A percentile compares a stretch with the other conserved stretches of the same genome.
phyloP scores from a whole-genome alignment of 2,113 vertebrate species.

The Phalacrocorax aristotelis region DNA sequence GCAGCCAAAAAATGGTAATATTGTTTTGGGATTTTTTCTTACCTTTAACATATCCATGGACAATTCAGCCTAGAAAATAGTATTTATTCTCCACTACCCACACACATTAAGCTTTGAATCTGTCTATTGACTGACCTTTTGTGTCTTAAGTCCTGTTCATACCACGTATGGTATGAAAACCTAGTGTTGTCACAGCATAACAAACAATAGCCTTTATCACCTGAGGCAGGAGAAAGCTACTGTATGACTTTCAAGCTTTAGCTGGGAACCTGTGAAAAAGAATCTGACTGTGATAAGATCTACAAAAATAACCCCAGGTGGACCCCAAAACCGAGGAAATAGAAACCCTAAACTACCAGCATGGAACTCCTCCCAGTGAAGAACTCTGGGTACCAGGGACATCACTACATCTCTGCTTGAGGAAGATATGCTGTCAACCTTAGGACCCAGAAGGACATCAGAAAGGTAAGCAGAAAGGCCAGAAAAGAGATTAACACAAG shows the following conservation, averaged over 20 bases:
- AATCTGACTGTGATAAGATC: neutral
- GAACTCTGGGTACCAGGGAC: neutral
- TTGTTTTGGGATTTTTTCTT: neutral
- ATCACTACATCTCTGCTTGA: neutral
- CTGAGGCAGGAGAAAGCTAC: neutral
- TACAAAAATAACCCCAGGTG: neutral
- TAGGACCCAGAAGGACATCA: neutral
- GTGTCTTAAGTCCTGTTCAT: neutral
- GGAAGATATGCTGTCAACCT: neutral
- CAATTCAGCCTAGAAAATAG: neutral
- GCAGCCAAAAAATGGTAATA: neutral
- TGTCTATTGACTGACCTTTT: neutral
- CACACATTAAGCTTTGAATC: neutral
- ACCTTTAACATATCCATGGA: neutral
- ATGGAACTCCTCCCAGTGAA: neutral
- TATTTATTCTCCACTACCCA: neutral
- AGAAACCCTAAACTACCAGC: neutral
- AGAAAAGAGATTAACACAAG: neutral
- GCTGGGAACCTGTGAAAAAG: neutral
- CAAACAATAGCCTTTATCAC: neutral
- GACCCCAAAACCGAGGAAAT: neutral
- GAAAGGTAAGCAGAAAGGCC: neutral
- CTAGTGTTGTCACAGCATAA: neutral
- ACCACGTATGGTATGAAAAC: neutral
- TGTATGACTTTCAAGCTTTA: neutral